Evolutionary conservation across 1,140 invertebrate species (phyloP), one percentile per base, ranked within the genome.

Genomic region (Onthophagus taurus): DNA sequence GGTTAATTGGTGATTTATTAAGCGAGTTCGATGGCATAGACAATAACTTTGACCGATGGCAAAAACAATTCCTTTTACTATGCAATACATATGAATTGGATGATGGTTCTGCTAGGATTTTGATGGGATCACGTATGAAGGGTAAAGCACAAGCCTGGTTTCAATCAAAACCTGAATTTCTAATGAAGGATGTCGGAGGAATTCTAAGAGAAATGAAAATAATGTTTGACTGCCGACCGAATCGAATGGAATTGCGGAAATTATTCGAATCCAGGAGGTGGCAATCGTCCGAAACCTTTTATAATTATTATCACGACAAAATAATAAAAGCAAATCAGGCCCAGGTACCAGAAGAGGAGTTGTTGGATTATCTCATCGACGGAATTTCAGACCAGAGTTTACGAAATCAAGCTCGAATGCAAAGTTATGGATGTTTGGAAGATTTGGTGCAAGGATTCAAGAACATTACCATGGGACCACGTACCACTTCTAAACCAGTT

Each of bases 191-290:
- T 12, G 4, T 31, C 3, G n/a, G 4, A 12, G 16, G 16, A 11
- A 5, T 31, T 5, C n/a, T 5, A 31, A 4, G 16, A 4, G 30
- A 31, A 31, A 31, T 31, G 30, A 14, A 14, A 14, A 31, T 12
- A 31, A 31, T 31, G n/a, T 31, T 31, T 31, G 16, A 31, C n/a
- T 31, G 4, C 16, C 30, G 30, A 31, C n/a, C n/a, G 4, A 14
- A 31, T 14, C n/a, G 16, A 31, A 12, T 31, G 16, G 30, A 4
- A 4, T 12, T 11, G n/a, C 16, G n/a, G 16, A 31, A 14, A 31
- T 14, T 12, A 31, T 31, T 31, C n/a, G 30, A 31, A 31, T 11
- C 30, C 16, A 4, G 30, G 16, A 5, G n/a, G 4, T 31, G 30
- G 30, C n/a, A 14, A n/a, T 12, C 4, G 16, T 12, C n/a, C 16